These are phyloP conservation scores for Loris lydekkerianus DNA, from an alignment of 2,797 vertebrate species.

Conservation along the genomic window DNA sequence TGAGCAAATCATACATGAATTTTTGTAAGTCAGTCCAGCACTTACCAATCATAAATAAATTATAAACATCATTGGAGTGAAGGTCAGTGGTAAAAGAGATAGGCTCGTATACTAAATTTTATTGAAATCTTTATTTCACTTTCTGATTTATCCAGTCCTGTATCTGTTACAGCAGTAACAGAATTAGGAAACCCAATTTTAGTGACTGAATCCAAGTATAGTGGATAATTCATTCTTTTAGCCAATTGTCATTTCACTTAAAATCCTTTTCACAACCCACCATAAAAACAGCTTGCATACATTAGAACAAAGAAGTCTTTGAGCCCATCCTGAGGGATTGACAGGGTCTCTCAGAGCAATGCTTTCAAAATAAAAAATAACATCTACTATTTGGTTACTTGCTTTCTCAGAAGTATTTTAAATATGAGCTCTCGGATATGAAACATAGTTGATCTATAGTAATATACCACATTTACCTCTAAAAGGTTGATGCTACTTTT, in stretches of 20 bases:
- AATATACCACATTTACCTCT: not conserved
- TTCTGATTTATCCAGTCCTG: not conserved
- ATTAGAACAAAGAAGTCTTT: not conserved
- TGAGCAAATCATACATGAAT: not conserved
- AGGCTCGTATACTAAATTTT: not conserved
- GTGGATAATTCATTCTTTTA: not conserved
- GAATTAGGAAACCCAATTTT: not conserved
- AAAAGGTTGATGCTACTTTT: not conserved
- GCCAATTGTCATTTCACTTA: not conserved
- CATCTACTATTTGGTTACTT: not conserved
- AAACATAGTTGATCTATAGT: not conserved
- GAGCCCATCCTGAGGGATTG: not conserved
- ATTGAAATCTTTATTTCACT: not conserved
- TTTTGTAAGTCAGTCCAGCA: conserved; percentile 30
- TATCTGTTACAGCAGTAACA: not conserved
- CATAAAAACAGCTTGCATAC: not conserved
- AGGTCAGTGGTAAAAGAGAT: not conserved
- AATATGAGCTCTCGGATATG: not conserved
- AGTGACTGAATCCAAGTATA: conserved; percentile 4
- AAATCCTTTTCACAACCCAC: not conserved
- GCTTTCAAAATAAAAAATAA: not conserved
- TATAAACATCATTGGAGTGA: not conserved
- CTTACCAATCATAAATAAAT: not conserved
- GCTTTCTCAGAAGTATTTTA: not conserved
- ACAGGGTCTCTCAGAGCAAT: not conserved